phyloP scores from a whole-genome alignment of 2,888 invertebrate species.

The Trichopria drosophilae region DNA sequence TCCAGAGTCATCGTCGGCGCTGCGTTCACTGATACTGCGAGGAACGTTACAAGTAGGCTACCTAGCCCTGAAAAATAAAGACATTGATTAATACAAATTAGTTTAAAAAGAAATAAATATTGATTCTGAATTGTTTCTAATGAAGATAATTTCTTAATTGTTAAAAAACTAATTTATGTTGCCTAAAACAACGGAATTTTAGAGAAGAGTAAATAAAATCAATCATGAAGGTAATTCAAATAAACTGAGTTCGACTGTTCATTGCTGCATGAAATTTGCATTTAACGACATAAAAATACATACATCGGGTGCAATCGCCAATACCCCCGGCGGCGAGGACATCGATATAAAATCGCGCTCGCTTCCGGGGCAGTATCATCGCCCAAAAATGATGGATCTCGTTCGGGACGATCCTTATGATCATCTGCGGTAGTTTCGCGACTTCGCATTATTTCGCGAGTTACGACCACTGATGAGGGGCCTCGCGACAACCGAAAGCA shows the following conservation, averaged over 20 bases:
- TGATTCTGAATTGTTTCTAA: background rate
- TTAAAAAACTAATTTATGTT: no score
- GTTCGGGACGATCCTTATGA: slow-evolving; percentile 48
- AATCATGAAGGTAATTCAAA: no score
- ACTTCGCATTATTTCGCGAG: slow-evolving; percentile 50
- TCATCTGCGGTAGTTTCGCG: slow-evolving; percentile 49
- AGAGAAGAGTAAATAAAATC: no score
- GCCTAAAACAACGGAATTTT: no score
- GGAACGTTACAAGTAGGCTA: slow-evolving; percentile 49
- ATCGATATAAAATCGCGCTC: no score
- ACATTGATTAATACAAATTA: background rate
- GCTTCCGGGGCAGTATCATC: slow-evolving; percentile 10
- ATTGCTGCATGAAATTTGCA: no score
- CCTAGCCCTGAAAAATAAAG: slow-evolving; percentile 48
- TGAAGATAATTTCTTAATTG: no score
- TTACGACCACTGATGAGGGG: slow-evolving; percentile 54
- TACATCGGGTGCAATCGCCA: no score
- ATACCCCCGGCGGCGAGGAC: no score
- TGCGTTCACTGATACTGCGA: slow-evolving; percentile 48
- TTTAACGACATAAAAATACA: no score
- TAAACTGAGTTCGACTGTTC: no score
- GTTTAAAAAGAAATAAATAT: background rate
- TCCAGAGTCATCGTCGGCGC: slow-evolving; percentile 52
- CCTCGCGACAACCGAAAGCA: slow-evolving; percentile 38
- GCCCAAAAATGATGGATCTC: slow-evolving; percentile 40